Conservation (phyloP, 1,140 invertebrate genomes). For the Paraescarpia echinospica region DNA sequence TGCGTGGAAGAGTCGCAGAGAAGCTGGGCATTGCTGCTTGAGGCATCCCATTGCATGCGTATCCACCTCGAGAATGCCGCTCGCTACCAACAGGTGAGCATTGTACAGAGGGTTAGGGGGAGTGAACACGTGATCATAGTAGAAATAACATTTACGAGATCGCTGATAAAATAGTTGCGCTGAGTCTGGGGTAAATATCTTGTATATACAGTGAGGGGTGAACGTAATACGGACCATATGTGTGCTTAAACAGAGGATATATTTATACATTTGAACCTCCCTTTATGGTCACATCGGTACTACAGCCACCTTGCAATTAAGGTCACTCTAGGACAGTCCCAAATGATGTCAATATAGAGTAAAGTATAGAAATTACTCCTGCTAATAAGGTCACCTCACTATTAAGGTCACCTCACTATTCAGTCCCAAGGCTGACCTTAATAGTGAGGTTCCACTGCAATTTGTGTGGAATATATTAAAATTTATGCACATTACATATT, state of each 20-base stretch:
- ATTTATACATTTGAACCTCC: background rate
- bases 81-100: conserved; percentile 13
- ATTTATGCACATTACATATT: too few species aligned
- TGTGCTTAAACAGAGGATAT: background rate
- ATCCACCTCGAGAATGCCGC: conserved; percentile 19
- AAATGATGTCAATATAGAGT: too few species aligned
- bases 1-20: background rate
- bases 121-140: background rate
- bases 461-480: background rate
- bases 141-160: background rate
- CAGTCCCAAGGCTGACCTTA: too few species aligned
- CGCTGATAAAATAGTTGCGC: background rate
- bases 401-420: too few species aligned
- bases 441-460: too few species aligned
- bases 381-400: too few species aligned
- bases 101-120: background rate
- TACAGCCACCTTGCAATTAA: too few species aligned
- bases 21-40: conserved; percentile 10
- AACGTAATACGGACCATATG: background rate
- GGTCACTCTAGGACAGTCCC: too few species aligned
- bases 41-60: conserved; percentile 9
- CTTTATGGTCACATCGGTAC: too few species aligned
- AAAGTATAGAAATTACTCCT: too few species aligned
- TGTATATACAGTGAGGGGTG: background rate
- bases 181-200: background rate